Base-by-base conservation (phyloP, 2,113 vertebrate genomes). In the Columba livia region DNA sequence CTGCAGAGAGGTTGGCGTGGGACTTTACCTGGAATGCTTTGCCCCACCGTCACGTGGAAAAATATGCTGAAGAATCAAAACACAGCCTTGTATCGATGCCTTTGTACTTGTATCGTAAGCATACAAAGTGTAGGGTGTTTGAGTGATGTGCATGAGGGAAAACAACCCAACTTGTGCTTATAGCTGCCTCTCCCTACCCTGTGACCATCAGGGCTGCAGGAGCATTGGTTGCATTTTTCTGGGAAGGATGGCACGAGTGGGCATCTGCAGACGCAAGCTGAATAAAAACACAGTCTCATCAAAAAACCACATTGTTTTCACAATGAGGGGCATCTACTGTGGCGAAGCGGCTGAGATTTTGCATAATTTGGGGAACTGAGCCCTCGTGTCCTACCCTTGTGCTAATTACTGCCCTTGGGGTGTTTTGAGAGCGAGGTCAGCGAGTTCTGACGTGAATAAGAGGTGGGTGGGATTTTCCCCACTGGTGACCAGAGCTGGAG, bases 291-390 rank as follows among this genome's bases (percentile, higher is more conserved):
- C 14, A 19, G 34, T 34, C 64, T 84, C 64, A 80, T 79, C 0
- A 82, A 65, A 88, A 77, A 57, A 83, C 42, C 17, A 2, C 0
- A 4, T 47, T 83, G 61, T 86, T 95, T 94, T 90, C 65, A 81
- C 25, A 67, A 36, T 47, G 62, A 83, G 34, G 81, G 73, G 29
- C 50, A 79, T 90, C 77, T 58, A 54, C 85, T 64, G 66, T 72
- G 88, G 61, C 2, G 2, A 74, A 88, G 56, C 21, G 9, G 80
- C 50, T 94, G 69, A 81, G 62, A 54, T 93, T 94, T 95, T 95
- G 92, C 90, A 90, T 94, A 90, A 94, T 94, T 93, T 85, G 86
- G 57, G 93, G 92, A 96, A 90, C 85, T 85, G 83, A 96, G 47
- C 50, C 61, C 66, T 95, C 40, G 23, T 88, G 77, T 92, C 36